Base-by-base conservation (phyloP, 2,888 invertebrate genomes). In the Acrocera orbiculus region DNA sequence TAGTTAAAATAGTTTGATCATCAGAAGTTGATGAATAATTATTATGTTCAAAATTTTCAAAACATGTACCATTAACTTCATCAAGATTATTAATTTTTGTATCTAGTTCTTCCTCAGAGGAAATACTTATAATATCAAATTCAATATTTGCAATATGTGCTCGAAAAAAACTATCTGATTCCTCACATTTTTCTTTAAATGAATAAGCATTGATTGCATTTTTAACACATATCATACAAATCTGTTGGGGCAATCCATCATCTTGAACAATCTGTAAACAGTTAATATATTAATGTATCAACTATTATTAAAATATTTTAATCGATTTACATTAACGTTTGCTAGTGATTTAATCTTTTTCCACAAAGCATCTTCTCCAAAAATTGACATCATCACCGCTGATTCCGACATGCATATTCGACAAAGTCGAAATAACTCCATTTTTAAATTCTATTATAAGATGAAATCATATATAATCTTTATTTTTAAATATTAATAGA, bases 161-260 rank as follows among this genome's bases (percentile, higher is more conserved):
- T 22, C 58, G 56, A 42, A 52, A 58, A 32, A 54, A 58, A 34
- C 50, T 51, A 32, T 58, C 58, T 31, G 58, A 54, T 47, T 58
- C 58, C 47, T 58, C 58, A 40, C 58, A 58, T 41, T 58, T 58
- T 43, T 57, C 53, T 38, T 58, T 58, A 36, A 58, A 53, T 29
- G 51, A 46, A 35, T 51, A 58, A 5, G 58, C 58, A 34, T 53
- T 54, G 13, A 58, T 52, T 20, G 51, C 52, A 34, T 31, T 50
- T 42, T 55, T 55, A 31, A 58, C 58, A 40, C 58, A 58, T 16
- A 41, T 40, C 20, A 56, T 47, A 34, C 58, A 58, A 37, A 58
- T 56, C 46, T 58, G 55, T 36, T 58, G 58, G 28, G 58, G 58
- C 39, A 58, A 40, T 7, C 51, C 50, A 43, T 58, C 58, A 29